Evolutionary conservation across 1,140 invertebrate species (phyloP).

Genomic region (Mercenaria mercenaria): DNA sequence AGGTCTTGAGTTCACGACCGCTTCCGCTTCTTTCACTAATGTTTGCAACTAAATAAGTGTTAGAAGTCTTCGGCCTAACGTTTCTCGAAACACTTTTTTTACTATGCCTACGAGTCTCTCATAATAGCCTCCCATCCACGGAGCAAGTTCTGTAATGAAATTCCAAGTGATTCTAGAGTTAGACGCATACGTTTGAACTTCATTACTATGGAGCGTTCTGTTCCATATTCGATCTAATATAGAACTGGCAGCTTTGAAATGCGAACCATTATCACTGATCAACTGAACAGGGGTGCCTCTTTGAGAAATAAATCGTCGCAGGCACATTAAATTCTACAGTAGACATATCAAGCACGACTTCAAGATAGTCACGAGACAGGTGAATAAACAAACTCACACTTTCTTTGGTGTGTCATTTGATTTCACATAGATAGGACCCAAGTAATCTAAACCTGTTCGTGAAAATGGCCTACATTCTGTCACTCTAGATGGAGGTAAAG

Average conservation of each 20-base stretch:
- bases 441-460: not conserved
- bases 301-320: constrained; percentile 19
- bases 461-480: not conserved
- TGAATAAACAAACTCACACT: not conserved
- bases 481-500: not conserved
- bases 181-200: not conserved
- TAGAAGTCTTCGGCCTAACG: not conserved
- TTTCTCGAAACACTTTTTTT: not conserved
- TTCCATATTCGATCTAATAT: not conserved
- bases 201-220: not conserved
- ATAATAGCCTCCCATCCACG: no score
- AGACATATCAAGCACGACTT: constrained; percentile 22
- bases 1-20: not conserved
- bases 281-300: not conserved
- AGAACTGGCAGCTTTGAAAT: not conserved
- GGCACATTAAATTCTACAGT: no score
- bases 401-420: no score
- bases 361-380: constrained; percentile 14
- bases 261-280: constrained; percentile 11
- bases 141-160: not conserved
- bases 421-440: not conserved
- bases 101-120: constrained; percentile 11
- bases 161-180: not conserved
- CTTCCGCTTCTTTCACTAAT: not conserved
- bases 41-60: constrained; percentile 17